phyloP scores from a whole-genome alignment of 2,888 invertebrate species.

The Bruchidius siliquastri region DNA sequence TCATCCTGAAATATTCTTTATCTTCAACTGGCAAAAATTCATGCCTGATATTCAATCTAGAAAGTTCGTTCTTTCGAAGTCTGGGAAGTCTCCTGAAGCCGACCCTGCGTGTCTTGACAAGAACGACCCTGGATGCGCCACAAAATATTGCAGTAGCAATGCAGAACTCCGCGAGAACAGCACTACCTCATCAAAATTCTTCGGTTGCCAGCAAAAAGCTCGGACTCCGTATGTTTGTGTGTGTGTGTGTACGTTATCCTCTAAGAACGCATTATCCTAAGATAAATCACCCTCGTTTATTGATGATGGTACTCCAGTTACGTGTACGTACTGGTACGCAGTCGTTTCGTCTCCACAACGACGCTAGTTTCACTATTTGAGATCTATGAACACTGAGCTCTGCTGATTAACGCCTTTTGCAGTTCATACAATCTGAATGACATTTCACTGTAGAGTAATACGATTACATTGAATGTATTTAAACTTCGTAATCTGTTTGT shows the following conservation, averaged over 20 bases:
- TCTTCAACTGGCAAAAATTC: no score
- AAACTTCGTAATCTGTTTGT: no score
- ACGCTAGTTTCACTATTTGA: neutral
- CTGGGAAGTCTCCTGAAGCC: neutral
- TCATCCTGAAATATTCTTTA: no score
- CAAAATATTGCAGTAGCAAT: neutral
- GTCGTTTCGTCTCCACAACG: neutral
- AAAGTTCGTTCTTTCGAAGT: no score
- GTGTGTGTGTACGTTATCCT: constrained; percentile 27
- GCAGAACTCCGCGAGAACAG: constrained; percentile 3
- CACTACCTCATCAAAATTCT: constrained; percentile 28
- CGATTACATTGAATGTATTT: no score
- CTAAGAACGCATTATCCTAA: neutral
- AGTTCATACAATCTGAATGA: neutral
- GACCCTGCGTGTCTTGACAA: neutral
- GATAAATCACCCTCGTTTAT: neutral
- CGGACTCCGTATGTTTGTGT: constrained; percentile 5
- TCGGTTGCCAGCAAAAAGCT: constrained; percentile 22
- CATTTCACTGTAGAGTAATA: no score
- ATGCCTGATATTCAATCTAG: no score
- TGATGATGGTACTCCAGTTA: neutral
- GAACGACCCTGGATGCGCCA: neutral
- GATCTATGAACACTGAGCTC: neutral
- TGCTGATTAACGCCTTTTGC: neutral
- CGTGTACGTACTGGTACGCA: neutral